phyloP scores from a whole-genome alignment of 2,797 vertebrate species.

The Tachyglossus aculeatus region DNA sequence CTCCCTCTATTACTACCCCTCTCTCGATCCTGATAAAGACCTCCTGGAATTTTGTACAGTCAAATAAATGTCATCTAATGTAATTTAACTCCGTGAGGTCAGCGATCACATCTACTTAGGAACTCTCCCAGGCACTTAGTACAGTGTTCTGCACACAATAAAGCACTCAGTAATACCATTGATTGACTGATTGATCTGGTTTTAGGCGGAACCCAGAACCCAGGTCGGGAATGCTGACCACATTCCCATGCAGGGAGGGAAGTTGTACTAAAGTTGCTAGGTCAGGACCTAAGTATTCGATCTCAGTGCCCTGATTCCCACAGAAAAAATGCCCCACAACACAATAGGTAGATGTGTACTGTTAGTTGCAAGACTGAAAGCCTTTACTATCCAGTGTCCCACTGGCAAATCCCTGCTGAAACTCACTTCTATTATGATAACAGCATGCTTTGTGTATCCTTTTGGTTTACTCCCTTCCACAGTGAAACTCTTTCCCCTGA shows the following conservation, averaged over 20 bases:
- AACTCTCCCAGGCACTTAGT: no score
- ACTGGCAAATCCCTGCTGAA: constrained; percentile 23
- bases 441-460: constrained; percentile 47
- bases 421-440: constrained; percentile 29
- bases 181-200: no score
- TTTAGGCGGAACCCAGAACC: neutral
- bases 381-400: constrained; percentile 19
- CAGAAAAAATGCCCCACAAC: neutral
- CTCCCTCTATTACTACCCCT: no score
- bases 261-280: neutral
- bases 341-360: no score
- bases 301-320: neutral
- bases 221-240: neutral
- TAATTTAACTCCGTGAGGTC: no score
- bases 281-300: no score
- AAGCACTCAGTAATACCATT: no score
- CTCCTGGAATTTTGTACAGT: no score
- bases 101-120: no score
- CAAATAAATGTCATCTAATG: no score
- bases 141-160: no score
- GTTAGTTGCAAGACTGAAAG: constrained; percentile 23
- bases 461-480: constrained; percentile 43
- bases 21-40: no score
- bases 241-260: neutral
- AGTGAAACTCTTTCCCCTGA: constrained; percentile 46